phyloP scores from a whole-genome alignment of 1,140 invertebrate genomes.

The Saccostrea cuccullata region DNA sequence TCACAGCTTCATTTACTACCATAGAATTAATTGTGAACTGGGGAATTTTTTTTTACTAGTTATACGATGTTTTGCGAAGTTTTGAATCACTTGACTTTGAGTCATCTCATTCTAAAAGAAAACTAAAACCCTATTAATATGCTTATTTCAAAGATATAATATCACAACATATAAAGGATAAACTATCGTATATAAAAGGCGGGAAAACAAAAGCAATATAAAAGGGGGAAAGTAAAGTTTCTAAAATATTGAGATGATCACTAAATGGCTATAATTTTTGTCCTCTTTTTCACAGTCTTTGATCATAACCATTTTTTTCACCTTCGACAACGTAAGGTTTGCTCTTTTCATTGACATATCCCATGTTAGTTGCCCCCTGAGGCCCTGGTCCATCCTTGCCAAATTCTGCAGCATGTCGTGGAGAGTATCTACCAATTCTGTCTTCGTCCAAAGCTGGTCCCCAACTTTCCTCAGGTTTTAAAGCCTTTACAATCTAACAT shows the following conservation, averaged over 20 bases:
- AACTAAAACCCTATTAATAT: not conserved
- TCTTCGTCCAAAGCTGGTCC: conserved; percentile 63
- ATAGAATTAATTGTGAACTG: not conserved
- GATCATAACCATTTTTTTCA: not conserved
- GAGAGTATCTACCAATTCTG: conserved; percentile 44
- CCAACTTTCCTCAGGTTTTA: conserved; percentile 57
- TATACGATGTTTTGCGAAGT: not conserved
- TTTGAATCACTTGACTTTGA: not conserved
- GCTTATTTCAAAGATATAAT: not conserved
- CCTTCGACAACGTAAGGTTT: not conserved
- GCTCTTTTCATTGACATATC: conserved; percentile 27
- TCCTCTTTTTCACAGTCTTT: not conserved
- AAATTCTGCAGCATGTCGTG: not conserved
- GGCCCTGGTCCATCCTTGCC: not conserved
- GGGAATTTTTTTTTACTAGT: not conserved
- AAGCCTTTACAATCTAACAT: conserved; percentile 41
- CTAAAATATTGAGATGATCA: not conserved
- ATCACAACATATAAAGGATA: not conserved
- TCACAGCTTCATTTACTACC: not conserved
- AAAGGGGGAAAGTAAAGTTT: not conserved
- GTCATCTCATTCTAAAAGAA: not conserved
- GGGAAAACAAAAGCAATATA: not conserved
- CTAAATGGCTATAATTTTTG: not conserved
- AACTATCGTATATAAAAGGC: not conserved
- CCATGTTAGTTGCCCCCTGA: conserved; percentile 30